Conservation (phyloP, 2,888 invertebrate species). For the Teinopalpus imperialis region DNA sequence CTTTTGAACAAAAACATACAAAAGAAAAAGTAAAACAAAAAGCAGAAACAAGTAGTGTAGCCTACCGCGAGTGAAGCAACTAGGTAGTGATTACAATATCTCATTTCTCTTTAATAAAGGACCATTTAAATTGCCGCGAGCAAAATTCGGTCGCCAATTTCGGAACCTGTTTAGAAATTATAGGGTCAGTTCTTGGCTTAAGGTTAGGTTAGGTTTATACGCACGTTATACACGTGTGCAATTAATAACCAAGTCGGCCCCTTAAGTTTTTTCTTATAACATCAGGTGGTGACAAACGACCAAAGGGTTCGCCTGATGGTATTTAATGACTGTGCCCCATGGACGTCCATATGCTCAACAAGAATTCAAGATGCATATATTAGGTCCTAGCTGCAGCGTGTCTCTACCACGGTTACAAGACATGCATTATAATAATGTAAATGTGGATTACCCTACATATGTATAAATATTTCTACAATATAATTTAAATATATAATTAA, state of each 20-base stretch:
- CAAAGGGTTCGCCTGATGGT: no score
- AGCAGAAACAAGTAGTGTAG: slow-evolving; percentile 23
- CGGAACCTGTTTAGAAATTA: slow-evolving; percentile 80
- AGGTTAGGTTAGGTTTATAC: slow-evolving; percentile 51
- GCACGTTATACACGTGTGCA: slow-evolving; percentile 1
- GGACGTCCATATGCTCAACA: no score
- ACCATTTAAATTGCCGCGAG: slow-evolving; percentile 68
- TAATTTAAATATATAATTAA: no score
- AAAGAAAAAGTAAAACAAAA: slow-evolving; percentile 24
- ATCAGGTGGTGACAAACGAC: no score
- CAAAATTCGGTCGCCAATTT: slow-evolving; percentile 74
- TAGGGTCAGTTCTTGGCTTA: slow-evolving; percentile 62
- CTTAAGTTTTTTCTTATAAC: no score
- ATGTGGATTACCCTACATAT: no score
- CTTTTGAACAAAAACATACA: slow-evolving; percentile 11
- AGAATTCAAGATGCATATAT: no score
- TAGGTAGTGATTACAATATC: slow-evolving; percentile 71
- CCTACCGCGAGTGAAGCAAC: slow-evolving; percentile 38
- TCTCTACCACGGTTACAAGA: no score
- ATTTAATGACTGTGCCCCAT: not conserved
- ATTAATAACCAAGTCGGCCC: slow-evolving; percentile 3
- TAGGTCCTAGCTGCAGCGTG: no score
- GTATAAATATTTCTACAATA: no score
- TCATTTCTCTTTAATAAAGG: slow-evolving; percentile 72
- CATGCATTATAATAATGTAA: no score